Percentiles rank a stretch among this genome's conserved stretches.
Conservation (phyloP, 2,797 vertebrate genomes). For the Lacerta viridis region DNA sequence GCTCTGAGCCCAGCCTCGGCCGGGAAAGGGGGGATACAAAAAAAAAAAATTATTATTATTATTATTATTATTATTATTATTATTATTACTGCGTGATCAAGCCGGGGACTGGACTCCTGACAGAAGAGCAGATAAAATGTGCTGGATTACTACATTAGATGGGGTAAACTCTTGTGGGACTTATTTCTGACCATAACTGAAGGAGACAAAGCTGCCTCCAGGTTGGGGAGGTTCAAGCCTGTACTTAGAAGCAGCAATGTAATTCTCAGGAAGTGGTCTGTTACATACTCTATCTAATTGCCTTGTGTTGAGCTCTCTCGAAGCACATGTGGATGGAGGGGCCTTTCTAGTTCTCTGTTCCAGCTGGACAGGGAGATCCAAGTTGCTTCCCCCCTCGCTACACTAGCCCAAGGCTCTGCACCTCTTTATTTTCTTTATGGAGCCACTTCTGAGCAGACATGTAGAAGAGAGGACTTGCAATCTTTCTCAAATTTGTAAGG, state of each 20-base stretch:
- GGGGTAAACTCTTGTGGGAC: not conserved
- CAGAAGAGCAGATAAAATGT: not conserved
- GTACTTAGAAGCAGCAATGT: not conserved
- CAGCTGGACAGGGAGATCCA: not conserved
- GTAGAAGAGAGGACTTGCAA: not conserved
- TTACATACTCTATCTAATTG: not conserved
- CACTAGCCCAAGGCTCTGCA: no score
- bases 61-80: no score
- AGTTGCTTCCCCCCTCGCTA: not conserved
- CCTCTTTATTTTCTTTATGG: not conserved
- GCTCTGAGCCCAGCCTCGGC: no score
- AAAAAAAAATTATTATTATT: no score
- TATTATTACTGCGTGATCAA: no score
- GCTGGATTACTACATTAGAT: not conserved
- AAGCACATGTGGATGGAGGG: not conserved
- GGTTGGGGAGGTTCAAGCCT: not conserved
- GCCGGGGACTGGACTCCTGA: no score
- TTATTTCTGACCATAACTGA: not conserved
- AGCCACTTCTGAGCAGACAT: not conserved
- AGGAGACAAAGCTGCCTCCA: not conserved
- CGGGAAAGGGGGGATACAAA: no score
- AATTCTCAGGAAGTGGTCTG: not conserved
- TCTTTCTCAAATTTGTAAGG: not conserved
- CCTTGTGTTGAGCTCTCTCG: not conserved
- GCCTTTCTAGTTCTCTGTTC: not conserved